Base-by-base conservation (phyloP, 1,140 invertebrate species). In the Drosophila eugracilis region DNA sequence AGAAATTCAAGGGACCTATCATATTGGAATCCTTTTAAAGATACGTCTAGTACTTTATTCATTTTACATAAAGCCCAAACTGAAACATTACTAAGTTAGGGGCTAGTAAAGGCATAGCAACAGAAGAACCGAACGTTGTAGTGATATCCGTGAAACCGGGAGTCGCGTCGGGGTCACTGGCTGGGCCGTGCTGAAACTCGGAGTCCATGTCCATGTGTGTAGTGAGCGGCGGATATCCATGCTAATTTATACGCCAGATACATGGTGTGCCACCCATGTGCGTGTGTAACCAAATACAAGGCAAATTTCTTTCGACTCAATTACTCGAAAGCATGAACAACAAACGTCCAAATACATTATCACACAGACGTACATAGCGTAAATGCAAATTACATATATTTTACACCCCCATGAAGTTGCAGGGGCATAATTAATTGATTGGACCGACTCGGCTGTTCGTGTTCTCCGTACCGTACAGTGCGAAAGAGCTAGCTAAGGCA, bases 261-360 rank as follows among this genome's bases (percentile, higher is more conserved):
- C 55, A n/a, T n/a, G n/a, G n/a, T 30, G 28, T 30, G 34, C 30
- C 63, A 57, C 32, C 12, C 74, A 59, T 84, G 67, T 85, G 81
- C 81, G 81, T 85, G 81, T 77, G 81, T 85, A 86, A 86, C 83
- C 78, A 88, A 88, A 86, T 86, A 86, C 81, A 86, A 86, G 88
- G 81, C 81, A 86, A 85, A 85, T 85, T 85, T 88, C 32, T 54
- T 80, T 73, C 58, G 70, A 63, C 70, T 83, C 72, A 81, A 80
- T 84, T 73, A 88, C 77, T 54, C 60, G 85, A 79, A 85, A 55
- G 26, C 36, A 53, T 42, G n/a, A 79, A 49, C 32, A 73, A 59
- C 41, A 49, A 71, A 37, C 58, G 72, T 81, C 62, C 72, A 65
- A 73, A 69, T 48, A 85, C 42, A 80, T 79, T 81, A 79, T 67